Percentiles rank a stretch among this genome's conserved stretches.
These are phyloP conservation scores for Idaea biselata DNA, from an alignment of 2,888 invertebrate species.

Conservation along the genomic window DNA sequence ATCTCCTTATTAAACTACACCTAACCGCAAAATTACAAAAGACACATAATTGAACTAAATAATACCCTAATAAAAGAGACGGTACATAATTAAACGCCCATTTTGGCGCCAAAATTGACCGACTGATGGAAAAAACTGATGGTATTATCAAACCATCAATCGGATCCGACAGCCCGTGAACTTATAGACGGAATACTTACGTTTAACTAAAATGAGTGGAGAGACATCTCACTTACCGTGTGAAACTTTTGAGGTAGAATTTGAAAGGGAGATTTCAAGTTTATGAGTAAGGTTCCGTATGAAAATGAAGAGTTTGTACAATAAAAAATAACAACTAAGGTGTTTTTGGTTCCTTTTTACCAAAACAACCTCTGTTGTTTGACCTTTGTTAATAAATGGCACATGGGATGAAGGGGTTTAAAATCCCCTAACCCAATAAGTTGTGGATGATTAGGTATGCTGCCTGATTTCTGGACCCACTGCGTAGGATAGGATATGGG, in stretches of 20 bases:
- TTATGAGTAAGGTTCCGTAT: neutral
- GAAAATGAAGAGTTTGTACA: neutral
- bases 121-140: slow-evolving; percentile 32
- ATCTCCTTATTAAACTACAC: neutral
- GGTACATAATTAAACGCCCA: slow-evolving; percentile 12
- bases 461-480: too few species aligned
- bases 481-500: too few species aligned
- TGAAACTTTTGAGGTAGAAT: slow-evolving; percentile 48
- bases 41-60: neutral
- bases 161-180: slow-evolving; percentile 39
- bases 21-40: neutral
- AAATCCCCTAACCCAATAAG: too few species aligned
- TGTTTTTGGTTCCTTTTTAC: too few species aligned
- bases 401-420: too few species aligned
- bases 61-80: slow-evolving; percentile 9
- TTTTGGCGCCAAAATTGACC: slow-evolving; percentile 32
- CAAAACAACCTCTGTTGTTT: too few species aligned
- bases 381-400: too few species aligned
- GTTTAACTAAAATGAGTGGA: slow-evolving; percentile 44
- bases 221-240: slow-evolving; percentile 63
- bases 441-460: too few species aligned
- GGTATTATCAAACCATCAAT: slow-evolving; percentile 51
- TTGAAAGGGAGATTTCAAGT: neutral
- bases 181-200: slow-evolving; percentile 49
- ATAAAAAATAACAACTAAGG: too few species aligned